Conservation (phyloP, 2,113 vertebrate genomes). For the Albula glossodonta region DNA sequence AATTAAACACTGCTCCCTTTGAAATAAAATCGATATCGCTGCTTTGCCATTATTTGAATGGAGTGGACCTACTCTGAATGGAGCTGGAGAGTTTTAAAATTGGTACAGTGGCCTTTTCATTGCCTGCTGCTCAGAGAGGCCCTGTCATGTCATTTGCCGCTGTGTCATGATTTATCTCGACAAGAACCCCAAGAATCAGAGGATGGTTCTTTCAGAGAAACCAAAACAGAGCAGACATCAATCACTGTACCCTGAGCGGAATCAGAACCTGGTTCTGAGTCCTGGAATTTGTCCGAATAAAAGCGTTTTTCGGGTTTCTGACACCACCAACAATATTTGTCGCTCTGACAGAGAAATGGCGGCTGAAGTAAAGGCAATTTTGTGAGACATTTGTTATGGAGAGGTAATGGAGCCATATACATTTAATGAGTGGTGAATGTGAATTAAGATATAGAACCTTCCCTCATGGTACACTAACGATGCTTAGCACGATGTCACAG, state of each 20-base stretch:
- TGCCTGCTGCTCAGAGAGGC: background rate
- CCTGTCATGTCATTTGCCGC: background rate
- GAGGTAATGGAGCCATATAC: too few species aligned
- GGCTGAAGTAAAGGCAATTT: too few species aligned
- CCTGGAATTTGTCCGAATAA: background rate
- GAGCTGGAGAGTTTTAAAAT: background rate
- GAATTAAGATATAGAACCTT: too few species aligned
- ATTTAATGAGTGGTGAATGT: too few species aligned
- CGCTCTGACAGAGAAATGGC: too few species aligned
- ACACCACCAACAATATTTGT: too few species aligned
- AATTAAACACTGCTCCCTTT: conserved; percentile 3
- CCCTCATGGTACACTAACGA: too few species aligned
- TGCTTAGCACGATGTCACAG: too few species aligned
- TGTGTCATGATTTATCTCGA: conserved; percentile 8
- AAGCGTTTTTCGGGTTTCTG: too few species aligned
- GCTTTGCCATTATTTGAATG: conserved; percentile 14
- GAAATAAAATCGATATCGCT: conserved; percentile 17
- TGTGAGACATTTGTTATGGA: too few species aligned
- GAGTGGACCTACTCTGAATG: background rate
- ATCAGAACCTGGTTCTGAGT: background rate
- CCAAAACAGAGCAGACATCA: background rate
- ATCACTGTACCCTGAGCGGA: background rate
- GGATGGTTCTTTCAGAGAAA: background rate
- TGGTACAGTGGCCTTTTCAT: conserved; percentile 8
- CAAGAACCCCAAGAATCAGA: background rate